Conservation (phyloP, 2,113 vertebrate genomes). For the Microtus richardsoni region DNA sequence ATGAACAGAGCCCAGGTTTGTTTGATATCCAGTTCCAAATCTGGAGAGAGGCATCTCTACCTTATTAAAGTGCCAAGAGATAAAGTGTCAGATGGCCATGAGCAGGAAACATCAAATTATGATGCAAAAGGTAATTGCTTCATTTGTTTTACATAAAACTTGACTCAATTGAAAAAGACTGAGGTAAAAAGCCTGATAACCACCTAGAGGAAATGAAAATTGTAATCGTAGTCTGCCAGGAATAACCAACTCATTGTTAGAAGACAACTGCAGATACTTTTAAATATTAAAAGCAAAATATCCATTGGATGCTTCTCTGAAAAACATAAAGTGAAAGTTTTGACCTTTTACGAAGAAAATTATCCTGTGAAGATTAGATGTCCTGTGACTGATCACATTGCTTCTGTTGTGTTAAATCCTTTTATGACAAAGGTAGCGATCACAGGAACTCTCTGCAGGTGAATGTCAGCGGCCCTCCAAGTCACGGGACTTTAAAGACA, state of each 20-base stretch:
- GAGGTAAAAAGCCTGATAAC: not conserved
- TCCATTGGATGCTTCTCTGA: slow-evolving; percentile 25
- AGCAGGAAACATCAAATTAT: slow-evolving; percentile 95
- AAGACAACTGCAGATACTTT: slow-evolving; percentile 14
- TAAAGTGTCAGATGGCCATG: slow-evolving; percentile 91
- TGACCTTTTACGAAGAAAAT: slow-evolving; percentile 46
- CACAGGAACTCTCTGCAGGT: slow-evolving; percentile 19
- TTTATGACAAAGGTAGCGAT: slow-evolving; percentile 9
- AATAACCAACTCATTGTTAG: not conserved
- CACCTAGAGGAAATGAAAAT: not conserved
- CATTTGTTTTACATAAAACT: slow-evolving; percentile 46
- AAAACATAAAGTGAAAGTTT: slow-evolving; percentile 39
- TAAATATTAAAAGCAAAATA: not conserved
- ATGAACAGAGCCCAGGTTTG: slow-evolving; percentile 97
- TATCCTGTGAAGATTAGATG: slow-evolving; percentile 28
- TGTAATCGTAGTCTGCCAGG: not conserved
- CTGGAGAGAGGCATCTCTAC: slow-evolving; percentile 92
- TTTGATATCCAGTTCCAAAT: slow-evolving; percentile 91
- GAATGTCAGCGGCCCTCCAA: slow-evolving; percentile 30
- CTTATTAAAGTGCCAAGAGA: slow-evolving; percentile 92
- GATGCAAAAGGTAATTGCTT: slow-evolving; percentile 92
- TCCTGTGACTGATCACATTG: not conserved
- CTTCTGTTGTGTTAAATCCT: slow-evolving; percentile 12
- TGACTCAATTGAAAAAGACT: not conserved
- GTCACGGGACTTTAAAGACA: not conserved